These are phyloP conservation scores for Tenthredo notha DNA, from an alignment of 2,888 invertebrate genomes.

Conservation along the genomic window DNA sequence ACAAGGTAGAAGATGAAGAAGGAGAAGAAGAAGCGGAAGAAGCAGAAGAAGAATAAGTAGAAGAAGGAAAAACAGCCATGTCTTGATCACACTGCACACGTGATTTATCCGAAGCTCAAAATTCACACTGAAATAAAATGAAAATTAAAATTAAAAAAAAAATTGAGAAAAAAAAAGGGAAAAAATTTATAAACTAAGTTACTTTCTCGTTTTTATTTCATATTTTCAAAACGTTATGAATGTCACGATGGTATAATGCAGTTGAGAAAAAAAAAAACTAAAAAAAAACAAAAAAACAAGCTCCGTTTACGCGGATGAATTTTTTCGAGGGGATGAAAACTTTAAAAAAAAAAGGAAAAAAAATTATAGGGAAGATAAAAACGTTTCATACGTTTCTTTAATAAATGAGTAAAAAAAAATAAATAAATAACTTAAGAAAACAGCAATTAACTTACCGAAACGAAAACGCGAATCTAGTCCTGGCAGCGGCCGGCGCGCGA, in stretches of 20 bases:
- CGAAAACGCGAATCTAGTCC: slow-evolving; percentile 68
- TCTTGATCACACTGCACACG: slow-evolving; percentile 8
- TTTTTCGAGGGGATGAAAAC: background rate
- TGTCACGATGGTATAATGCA: background rate
- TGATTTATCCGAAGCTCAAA: background rate
- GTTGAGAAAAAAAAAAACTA: background rate
- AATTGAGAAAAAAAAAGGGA: background rate
- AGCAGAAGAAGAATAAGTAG: background rate
- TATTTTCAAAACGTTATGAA: background rate
- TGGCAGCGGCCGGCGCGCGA: slow-evolving; percentile 77
- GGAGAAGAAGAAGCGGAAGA: background rate
- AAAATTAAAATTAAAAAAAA: background rate
- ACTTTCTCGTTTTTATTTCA: background rate
- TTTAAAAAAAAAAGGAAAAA: background rate
- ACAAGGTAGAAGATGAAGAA: background rate
- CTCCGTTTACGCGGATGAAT: background rate
- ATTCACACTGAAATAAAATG: background rate
- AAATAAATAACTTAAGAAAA: background rate
- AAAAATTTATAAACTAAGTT: background rate
- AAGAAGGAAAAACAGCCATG: background rate
- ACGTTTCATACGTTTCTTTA: background rate
- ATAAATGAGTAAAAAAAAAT: background rate
- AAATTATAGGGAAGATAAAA: background rate
- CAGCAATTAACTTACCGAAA: slow-evolving; percentile 45
- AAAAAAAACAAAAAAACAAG: background rate